A percentile compares a stretch with the other conserved stretches of the same genome.
These are phyloP conservation scores for Keiferia lycopersicella DNA, from an alignment of 2,888 invertebrate species.

Conservation along the genomic window DNA sequence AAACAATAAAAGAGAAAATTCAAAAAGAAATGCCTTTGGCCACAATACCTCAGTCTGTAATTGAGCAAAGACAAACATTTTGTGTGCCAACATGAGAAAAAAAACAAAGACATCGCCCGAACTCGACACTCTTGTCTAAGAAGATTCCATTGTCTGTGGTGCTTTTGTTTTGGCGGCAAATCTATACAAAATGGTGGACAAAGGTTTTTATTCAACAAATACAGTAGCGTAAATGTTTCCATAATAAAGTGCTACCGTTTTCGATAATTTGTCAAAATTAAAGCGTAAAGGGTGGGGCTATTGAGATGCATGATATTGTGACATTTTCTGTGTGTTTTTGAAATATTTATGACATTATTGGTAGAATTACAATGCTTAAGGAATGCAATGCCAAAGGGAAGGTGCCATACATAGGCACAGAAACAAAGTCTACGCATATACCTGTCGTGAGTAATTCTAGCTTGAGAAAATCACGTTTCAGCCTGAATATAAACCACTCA, in stretches of 20 bases:
- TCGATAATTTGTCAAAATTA: slow-evolving; percentile 63
- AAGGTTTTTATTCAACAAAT: slow-evolving; percentile 40
- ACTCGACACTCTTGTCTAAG: slow-evolving; percentile 11
- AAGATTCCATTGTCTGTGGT: slow-evolving; percentile 42
- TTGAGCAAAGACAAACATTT: slow-evolving; percentile 73
- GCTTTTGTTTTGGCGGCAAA: slow-evolving; percentile 64
- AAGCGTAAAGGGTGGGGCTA: slow-evolving; percentile 50
- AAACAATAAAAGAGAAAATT: slow-evolving; percentile 66
- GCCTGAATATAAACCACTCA: no score
- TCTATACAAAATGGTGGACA: slow-evolving; percentile 53
- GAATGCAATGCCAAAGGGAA: not conserved
- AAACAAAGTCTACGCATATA: no score
- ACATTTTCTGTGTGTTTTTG: slow-evolving; percentile 23
- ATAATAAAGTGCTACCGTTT: slow-evolving; percentile 68
- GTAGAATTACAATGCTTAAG: not conserved
- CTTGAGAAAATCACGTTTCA: no score
- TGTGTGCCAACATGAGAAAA: slow-evolving; percentile 59
- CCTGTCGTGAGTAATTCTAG: no score
- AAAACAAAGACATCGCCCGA: slow-evolving; percentile 44
- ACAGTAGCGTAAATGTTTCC: slow-evolving; percentile 46
- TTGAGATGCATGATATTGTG: slow-evolving; percentile 21
- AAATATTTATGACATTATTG: slow-evolving; percentile 4
- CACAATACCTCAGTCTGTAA: slow-evolving; percentile 69
- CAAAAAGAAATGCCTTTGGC: slow-evolving; percentile 46
- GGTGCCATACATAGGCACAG: no score